Percentiles rank a stretch among this genome's conserved stretches.
Conservation (phyloP, 2,113 vertebrate species). For the Proterorhinus semilunaris region DNA sequence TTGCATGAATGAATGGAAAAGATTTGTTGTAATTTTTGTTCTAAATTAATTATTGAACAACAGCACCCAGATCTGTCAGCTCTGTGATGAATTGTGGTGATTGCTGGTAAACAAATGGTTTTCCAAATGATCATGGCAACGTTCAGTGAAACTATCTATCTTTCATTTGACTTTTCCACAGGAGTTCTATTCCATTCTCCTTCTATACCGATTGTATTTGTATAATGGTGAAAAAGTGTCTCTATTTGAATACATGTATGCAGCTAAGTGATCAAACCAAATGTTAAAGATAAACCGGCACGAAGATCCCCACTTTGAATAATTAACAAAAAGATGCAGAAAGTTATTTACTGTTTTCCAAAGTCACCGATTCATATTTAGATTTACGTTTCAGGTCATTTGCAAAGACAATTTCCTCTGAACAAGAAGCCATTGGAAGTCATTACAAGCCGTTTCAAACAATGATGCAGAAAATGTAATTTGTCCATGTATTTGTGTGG, state of each 20-base stretch:
- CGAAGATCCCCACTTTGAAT: not conserved
- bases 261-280: too few relatives aligned
- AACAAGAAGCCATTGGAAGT: slow-evolving; percentile 30
- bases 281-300: not conserved
- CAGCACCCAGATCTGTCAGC: not conserved
- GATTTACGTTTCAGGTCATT: slow-evolving; percentile 37
- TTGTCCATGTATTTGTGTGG: slow-evolving; percentile 16
- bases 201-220: too few relatives aligned
- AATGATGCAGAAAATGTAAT: slow-evolving; percentile 18
- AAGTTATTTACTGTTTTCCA: not conserved
- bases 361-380: slow-evolving; percentile 5
- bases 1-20: not conserved
- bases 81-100: not conserved
- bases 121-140: too few relatives aligned
- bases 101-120: not conserved
- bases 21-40: not conserved
- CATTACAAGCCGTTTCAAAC: slow-evolving; percentile 34
- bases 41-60: not conserved
- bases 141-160: too few relatives aligned
- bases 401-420: slow-evolving; percentile 36
- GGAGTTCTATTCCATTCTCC: too few relatives aligned
- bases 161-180: too few relatives aligned
- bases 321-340: not conserved
- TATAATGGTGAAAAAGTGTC: too few relatives aligned
- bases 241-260: too few relatives aligned